Evolutionary conservation across 2,888 invertebrate species (phyloP), one percentile per base, ranked within the genome.

Genomic region (Chromoteleia sp.): DNA sequence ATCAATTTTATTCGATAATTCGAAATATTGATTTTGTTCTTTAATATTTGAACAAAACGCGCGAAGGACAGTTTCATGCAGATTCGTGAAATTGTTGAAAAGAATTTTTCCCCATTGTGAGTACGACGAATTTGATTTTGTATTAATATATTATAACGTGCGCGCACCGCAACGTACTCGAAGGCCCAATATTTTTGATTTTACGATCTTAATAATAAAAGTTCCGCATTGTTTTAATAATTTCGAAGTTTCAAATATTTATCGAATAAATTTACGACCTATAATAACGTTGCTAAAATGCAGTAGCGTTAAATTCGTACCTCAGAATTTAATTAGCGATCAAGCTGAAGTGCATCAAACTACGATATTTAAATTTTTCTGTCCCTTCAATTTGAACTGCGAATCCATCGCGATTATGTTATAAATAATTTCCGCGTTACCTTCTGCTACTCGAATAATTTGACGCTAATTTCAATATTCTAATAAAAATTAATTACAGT

Each of bases 1-100:
- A 48, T 70, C 70, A 50, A 58, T 70, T 70, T 70, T 50, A 59
- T 59, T 70, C 58, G 39, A 70, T 45, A 58, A 70, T 58, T 36
- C 39, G 58, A 70, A 58, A 48, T 50, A 58, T 70, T 50, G 48
- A 70, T 59, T 56, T 21, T n/a, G 45, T 33, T 70, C 29, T 68
- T 45, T 45, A 68, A 68, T 68, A 43, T 45, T 56, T 56, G 68
- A 45, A 52, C 21, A 33, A 68, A 41, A 45, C 21, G 25, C 29
- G 25, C 68, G 33, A 19, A 29, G 12, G 58, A 58, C 45, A 29
- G 25, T 36, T n/a, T 21, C 56, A 36, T 39, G 70, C 15, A 29
- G 39, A 70, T 70, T 48, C 56, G 12, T 8, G 14, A 39, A 68
- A 56, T 45, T 33, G 45, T 56, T 56, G 33, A n/a, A 1, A 30